Percentiles rank a stretch among this genome's conserved stretches.
Conservation (phyloP, 2,888 invertebrate species). For the Chrysolina americana region DNA sequence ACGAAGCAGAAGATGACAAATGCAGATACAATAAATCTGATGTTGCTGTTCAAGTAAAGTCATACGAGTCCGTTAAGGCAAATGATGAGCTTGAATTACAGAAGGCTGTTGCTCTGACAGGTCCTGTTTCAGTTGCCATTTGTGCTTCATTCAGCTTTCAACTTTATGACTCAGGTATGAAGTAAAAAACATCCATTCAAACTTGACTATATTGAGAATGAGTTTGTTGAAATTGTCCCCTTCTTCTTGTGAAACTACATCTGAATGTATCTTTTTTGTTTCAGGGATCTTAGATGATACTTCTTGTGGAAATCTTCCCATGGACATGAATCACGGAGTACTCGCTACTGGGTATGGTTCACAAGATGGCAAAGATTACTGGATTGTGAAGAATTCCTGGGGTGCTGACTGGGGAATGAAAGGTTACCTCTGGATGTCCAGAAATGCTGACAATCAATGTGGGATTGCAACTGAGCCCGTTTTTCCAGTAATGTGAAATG, state of each 20-base stretch:
- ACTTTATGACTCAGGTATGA: neutral
- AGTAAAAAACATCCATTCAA: no score
- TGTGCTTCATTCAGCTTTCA: neutral
- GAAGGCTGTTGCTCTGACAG: constrained; percentile 47
- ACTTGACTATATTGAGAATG: no score
- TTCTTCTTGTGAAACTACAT: no score
- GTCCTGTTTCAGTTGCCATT: constrained; percentile 47
- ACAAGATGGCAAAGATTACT: constrained; percentile 73
- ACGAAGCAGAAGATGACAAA: constrained; percentile 81
- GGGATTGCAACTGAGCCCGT: constrained; percentile 6
- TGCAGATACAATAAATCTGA: constrained; percentile 79
- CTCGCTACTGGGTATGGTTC: constrained; percentile 82
- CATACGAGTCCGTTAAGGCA: constrained; percentile 79
- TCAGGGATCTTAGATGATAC: constrained; percentile 83
- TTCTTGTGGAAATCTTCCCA: constrained; percentile 71
- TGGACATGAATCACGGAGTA: constrained; percentile 85
- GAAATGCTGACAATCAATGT: constrained; percentile 27
- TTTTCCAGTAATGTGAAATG: neutral
- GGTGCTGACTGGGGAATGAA: constrained; percentile 65
- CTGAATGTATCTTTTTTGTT: neutral
- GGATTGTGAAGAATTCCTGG: constrained; percentile 81
- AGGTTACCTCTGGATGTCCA: constrained; percentile 59
- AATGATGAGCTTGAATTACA: constrained; percentile 46
- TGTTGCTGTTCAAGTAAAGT: constrained; percentile 84
- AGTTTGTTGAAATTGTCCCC: no score